These are phyloP conservation scores for Ganaspis sp. DNA, from an alignment of 1,140 invertebrate genomes.

Conservation along the genomic window DNA sequence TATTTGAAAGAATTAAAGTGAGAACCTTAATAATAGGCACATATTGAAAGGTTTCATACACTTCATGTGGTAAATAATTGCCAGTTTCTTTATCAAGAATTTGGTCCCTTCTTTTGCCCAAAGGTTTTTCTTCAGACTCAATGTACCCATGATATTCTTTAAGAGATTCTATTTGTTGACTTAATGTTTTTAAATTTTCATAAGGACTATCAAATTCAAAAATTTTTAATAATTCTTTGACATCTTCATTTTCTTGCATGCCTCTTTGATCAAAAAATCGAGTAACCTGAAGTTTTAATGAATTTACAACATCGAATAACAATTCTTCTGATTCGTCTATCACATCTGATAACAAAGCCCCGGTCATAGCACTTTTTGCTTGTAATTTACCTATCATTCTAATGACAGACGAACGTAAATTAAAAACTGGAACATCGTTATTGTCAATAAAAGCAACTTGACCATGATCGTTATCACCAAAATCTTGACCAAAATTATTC, in stretches of 20 bases:
- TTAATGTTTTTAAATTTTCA: neutral
- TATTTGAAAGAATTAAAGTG: slow-evolving; percentile 28
- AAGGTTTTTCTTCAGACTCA: neutral
- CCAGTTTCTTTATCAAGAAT: slow-evolving; percentile 18
- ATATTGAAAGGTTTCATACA: slow-evolving; percentile 35
- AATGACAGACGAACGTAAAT: neutral
- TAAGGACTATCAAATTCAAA: slow-evolving; percentile 37
- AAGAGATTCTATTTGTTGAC: slow-evolving; percentile 21
- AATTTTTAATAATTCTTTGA: neutral
- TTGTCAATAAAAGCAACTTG: no score
- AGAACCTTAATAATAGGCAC: neutral
- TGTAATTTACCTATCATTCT: slow-evolving; percentile 27
- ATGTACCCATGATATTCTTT: neutral
- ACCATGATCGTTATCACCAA: no score
- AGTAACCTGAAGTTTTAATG: neutral
- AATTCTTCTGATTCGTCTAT: slow-evolving; percentile 31
- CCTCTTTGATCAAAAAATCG: neutral
- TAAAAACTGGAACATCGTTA: no score
- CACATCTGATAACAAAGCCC: neutral
- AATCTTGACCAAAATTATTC: no score
- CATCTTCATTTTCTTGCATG: neutral
- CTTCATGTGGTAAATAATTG: neutral
- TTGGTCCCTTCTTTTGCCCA: slow-evolving; percentile 14
- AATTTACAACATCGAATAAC: neutral
- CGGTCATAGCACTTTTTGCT: slow-evolving; percentile 30